Conservation (phyloP, 2,113 vertebrate species). For the Hippopotamus amphibius region DNA sequence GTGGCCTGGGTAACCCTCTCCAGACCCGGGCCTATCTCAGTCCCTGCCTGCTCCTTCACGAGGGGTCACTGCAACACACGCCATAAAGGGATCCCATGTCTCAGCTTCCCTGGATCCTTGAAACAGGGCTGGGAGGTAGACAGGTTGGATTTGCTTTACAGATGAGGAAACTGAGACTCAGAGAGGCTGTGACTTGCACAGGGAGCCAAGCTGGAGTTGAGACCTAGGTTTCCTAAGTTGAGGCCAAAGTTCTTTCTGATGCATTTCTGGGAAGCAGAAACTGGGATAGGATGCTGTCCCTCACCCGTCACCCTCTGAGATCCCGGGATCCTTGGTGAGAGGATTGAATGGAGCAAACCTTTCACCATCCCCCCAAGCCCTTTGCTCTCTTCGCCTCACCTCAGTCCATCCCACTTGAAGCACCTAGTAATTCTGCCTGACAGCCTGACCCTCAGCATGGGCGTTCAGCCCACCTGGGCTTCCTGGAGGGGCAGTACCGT, state of each 20-base stretch:
- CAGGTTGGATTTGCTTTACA: not conserved
- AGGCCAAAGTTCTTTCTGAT: not conserved
- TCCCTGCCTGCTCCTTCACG: not conserved
- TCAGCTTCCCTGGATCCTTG: not conserved
- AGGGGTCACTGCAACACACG: not conserved
- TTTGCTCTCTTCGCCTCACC: not conserved
- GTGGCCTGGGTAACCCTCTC: not conserved
- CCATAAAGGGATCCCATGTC: accelerated
- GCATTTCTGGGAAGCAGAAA: not conserved
- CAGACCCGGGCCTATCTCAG: not conserved
- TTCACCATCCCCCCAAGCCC: not conserved
- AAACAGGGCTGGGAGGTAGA: not conserved
- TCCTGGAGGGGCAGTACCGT: not conserved
- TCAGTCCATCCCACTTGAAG: too few relatives aligned
- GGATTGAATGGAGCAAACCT: not conserved
- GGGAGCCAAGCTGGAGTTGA: not conserved
- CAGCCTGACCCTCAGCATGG: not conserved
- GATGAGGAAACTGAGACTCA: not conserved
- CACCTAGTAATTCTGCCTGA: not conserved
- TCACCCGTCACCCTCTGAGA: not conserved
- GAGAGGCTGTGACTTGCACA: not conserved
- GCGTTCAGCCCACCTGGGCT: not conserved
- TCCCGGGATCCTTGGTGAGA: accelerated
- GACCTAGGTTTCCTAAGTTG: not conserved
- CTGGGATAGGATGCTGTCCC: not conserved